Percentiles rank a stretch among this genome's conserved stretches.
Conservation (phyloP, 2,888 invertebrate genomes). For the Sthenelais limicola region DNA sequence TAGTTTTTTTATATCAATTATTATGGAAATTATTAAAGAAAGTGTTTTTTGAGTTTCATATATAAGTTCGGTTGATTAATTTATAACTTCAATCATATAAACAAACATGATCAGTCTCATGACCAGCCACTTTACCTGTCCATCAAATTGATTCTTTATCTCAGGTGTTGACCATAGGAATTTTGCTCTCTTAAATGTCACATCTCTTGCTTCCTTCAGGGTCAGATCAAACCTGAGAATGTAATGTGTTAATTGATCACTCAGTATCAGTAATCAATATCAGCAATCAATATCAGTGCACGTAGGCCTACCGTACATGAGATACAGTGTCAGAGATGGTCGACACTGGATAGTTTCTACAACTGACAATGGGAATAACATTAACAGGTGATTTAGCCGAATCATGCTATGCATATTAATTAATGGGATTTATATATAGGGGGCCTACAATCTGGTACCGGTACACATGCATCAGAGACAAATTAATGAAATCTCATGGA, state of each 20-base stretch:
- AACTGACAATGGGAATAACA: no score
- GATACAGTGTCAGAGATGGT: no score
- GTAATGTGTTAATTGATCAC: neutral
- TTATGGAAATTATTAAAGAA: neutral
- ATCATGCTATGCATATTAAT: no score
- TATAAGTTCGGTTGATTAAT: neutral
- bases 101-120: neutral
- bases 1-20: neutral
- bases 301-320: no score
- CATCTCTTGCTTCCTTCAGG: constrained; percentile 14
- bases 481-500: no score
- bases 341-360: no score
- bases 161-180: constrained; percentile 35
- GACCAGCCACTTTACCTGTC: constrained; percentile 26
- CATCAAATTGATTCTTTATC: constrained; percentile 32
- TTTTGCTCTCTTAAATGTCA: constrained; percentile 37
- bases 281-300: no score
- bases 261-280: no score
- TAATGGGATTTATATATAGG: no score
- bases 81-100: neutral
- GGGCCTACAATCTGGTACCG: no score
- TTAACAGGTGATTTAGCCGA: no score
- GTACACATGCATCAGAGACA: no score
- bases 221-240: constrained; percentile 30
- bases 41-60: neutral